A percentile compares a stretch with the other conserved stretches of the same genome.
phyloP scores from a whole-genome alignment of 2,113 vertebrate species.

The Tympanuchus pallidicinctus region DNA sequence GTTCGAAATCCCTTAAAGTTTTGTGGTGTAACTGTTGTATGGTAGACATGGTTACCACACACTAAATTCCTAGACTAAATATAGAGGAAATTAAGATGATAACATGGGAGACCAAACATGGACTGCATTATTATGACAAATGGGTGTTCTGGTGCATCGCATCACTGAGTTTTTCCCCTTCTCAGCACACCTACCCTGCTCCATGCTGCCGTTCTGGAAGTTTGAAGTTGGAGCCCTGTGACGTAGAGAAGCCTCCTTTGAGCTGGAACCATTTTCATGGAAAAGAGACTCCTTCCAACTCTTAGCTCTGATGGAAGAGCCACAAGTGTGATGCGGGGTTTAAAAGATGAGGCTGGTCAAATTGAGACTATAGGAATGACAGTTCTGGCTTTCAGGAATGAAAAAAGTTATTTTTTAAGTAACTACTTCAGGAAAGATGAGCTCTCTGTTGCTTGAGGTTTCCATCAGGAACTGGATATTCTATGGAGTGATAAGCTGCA shows the following conservation, averaged over 20 bases:
- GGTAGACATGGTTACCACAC: slow-evolving; percentile 27
- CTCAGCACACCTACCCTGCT: neutral
- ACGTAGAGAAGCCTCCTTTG: neutral
- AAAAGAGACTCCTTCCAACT: neutral
- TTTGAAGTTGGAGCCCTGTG: neutral
- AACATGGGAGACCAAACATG: neutral
- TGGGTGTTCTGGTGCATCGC: neutral
- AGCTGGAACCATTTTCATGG: rapidly evolving
- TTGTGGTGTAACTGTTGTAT: neutral
- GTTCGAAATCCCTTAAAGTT: slow-evolving; percentile 1
- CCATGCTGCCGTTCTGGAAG: neutral
- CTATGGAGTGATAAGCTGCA: neutral
- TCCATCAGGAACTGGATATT: neutral
- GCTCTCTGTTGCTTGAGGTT: neutral
- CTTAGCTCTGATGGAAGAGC: neutral
- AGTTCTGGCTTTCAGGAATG: neutral
- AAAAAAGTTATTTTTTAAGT: neutral
- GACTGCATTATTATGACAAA: neutral
- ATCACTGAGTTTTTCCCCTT: neutral
- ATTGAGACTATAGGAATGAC: neutral
- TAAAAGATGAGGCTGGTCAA: neutral
- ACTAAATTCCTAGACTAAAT: slow-evolving; percentile 12
- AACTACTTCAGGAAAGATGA: neutral
- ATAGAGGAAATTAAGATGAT: neutral
- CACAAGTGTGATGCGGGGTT: neutral